These are phyloP conservation scores for Podarcis cretensis DNA, from an alignment of 2,113 vertebrate species.

Conservation along the genomic window DNA sequence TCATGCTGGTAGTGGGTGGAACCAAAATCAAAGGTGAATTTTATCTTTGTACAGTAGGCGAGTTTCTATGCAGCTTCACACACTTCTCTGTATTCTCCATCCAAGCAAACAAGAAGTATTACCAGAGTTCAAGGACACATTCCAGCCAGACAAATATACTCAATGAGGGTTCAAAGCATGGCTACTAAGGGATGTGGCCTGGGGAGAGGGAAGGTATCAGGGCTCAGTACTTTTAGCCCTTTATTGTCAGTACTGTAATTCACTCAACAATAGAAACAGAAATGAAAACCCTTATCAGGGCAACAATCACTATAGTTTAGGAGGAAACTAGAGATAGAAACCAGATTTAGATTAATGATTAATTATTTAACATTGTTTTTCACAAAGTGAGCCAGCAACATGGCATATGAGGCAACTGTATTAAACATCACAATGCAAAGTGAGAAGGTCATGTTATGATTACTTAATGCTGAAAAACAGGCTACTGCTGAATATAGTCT, in stretches of 20 bases:
- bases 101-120: too few species aligned
- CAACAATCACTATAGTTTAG: background rate
- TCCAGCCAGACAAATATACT: too few species aligned
- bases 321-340: slow-evolving; percentile 33
- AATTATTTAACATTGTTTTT: slow-evolving; percentile 59
- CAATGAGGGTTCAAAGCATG: too few species aligned
- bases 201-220: too few species aligned
- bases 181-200: too few species aligned
- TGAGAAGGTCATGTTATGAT: slow-evolving; percentile 57
- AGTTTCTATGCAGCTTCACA: too few species aligned
- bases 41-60: too few species aligned
- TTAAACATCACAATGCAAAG: slow-evolving; percentile 56
- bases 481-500: accelerated
- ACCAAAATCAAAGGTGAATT: too few species aligned
- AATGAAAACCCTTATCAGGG: slow-evolving; percentile 15
- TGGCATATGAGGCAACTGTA: slow-evolving; percentile 60
- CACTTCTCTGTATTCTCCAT: too few species aligned
- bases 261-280: background rate
- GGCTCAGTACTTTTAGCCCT: background rate
- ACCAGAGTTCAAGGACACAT: too few species aligned
- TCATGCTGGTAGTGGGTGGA: too few species aligned
- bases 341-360: slow-evolving; percentile 59
- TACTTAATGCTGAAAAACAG: background rate
- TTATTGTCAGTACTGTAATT: background rate
- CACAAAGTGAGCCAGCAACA: slow-evolving; percentile 68